phyloP scores from a whole-genome alignment of 2,888 invertebrate genomes.

The Drosophila eohydei region DNA sequence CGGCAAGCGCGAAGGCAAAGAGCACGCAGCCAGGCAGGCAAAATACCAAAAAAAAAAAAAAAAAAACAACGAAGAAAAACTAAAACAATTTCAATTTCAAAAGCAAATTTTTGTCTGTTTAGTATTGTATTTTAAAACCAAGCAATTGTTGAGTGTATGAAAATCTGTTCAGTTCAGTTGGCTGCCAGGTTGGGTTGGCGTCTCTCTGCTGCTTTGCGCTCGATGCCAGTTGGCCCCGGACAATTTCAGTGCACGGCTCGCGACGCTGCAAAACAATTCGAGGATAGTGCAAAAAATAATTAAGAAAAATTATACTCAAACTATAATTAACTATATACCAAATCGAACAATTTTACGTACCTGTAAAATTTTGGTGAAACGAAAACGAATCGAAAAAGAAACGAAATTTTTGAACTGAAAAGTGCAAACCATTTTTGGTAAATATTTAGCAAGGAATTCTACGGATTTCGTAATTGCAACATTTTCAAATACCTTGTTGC shows the following conservation, averaged over 20 bases:
- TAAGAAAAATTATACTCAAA: conserved; percentile 8
- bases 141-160: conserved; percentile 44
- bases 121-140: conserved; percentile 60
- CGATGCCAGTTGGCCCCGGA: conserved; percentile 74
- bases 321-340: conserved; percentile 15
- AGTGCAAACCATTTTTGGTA: conserved; percentile 51
- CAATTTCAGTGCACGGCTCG: conserved; percentile 77
- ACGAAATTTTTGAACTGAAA: conserved; percentile 25
- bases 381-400: conserved; percentile 40
- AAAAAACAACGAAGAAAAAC: conserved; percentile 17
- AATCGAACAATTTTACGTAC: conserved; percentile 53
- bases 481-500: conserved; percentile 12
- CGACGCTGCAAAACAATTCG: conserved; percentile 31
- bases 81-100: conserved; percentile 60
- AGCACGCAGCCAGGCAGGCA: conserved; percentile 18
- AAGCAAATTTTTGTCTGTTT: conserved; percentile 54
- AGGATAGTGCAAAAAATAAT: conserved; percentile 45
- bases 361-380: conserved; percentile 40
- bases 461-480: conserved; percentile 67
- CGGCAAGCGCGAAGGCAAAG: conserved; percentile 39
- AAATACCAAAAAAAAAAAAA: conserved; percentile 17
- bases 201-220: conserved; percentile 58
- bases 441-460: conserved; percentile 32
- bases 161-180: conserved; percentile 52
- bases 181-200: conserved; percentile 46